Conservation (phyloP, 2,797 vertebrate genomes). For the Rousettus madagascariensis region DNA sequence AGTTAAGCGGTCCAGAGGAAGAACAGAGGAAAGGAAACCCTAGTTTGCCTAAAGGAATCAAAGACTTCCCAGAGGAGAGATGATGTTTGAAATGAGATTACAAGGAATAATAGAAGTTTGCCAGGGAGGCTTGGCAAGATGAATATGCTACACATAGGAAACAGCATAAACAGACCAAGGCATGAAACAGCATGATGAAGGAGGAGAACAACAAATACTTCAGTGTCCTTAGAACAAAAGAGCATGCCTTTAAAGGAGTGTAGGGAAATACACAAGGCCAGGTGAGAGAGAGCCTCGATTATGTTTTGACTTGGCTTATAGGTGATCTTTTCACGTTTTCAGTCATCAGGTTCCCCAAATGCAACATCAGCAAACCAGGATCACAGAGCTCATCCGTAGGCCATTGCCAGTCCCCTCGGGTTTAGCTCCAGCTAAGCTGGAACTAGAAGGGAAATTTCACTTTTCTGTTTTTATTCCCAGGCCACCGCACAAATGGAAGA, state of each 20-base stretch:
- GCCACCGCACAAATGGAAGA: slow-evolving; percentile 99
- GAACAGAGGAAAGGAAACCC: slow-evolving; percentile 25
- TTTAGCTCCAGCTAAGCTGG: neutral
- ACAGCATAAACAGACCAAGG: neutral
- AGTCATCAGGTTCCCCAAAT: neutral
- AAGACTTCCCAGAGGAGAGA: neutral
- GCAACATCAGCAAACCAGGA: neutral
- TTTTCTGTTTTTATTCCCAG: slow-evolving; percentile 82
- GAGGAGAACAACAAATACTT: neutral
- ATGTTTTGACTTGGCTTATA: neutral
- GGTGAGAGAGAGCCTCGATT: neutral
- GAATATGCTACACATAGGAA: neutral
- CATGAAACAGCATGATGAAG: neutral
- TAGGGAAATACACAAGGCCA: neutral
- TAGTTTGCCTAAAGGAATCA: neutral
- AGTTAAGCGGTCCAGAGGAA: neutral
- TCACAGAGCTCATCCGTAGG: neutral
- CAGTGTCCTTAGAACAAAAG: neutral
- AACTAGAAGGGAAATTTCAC: slow-evolving; percentile 20
- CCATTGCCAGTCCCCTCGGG: neutral
- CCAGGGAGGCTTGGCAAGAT: neutral
- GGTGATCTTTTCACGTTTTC: neutral
- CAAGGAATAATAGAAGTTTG: slow-evolving; percentile 2
- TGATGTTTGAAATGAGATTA: neutral
- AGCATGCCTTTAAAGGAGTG: neutral